Evolutionary conservation across 2,113 vertebrate species (phyloP), one percentile per base, ranked within the genome.

Genomic region (Abramis brama): DNA sequence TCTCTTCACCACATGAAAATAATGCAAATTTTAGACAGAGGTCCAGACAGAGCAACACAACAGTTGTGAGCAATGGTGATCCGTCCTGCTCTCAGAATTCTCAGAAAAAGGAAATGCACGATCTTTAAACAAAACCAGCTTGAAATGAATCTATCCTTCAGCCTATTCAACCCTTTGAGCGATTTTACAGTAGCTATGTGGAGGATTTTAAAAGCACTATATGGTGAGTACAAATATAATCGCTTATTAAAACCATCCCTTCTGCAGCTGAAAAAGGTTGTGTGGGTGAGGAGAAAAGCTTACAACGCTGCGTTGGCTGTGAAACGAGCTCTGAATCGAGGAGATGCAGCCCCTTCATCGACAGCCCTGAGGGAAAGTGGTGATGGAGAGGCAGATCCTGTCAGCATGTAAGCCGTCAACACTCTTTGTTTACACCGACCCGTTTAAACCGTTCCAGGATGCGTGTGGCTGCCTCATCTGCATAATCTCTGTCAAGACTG

Each of bases 271-370:
- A 83, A 79, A 85, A 74, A 82, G 75, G 59, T 21, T 71, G 85
- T 62, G 88, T 87, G 85, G 85, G 85, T 78, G 88, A 30, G 43
- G 57, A 84, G 77, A 85, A 82, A 84, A 39, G 70, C 82, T 55
- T 77, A 64, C 75, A 84, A 55, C 19, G 23, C 59, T 25, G 84
- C 25, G 12, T 85, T 75, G 86, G 82, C 52, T 59, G 45, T 25
- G 7, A 77, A 83, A 74, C 81, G 84, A 83, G 81, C 80, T 27
- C 68, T 84, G 85, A 73, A 64, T 79, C 64, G 81, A 86, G 74
- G 15, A 68, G 64, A 70, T 70, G 74, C 45, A 33, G 50, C 47
- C 50, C 84, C 33, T 47, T 78, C 68, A 55, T 45, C 36, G 4
- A 50, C 79, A 82, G 57, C 77, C 83, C 77, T 68, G 66, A 47